Conservation (phyloP, 2,797 vertebrate genomes). For the Salmo trutta region DNA sequence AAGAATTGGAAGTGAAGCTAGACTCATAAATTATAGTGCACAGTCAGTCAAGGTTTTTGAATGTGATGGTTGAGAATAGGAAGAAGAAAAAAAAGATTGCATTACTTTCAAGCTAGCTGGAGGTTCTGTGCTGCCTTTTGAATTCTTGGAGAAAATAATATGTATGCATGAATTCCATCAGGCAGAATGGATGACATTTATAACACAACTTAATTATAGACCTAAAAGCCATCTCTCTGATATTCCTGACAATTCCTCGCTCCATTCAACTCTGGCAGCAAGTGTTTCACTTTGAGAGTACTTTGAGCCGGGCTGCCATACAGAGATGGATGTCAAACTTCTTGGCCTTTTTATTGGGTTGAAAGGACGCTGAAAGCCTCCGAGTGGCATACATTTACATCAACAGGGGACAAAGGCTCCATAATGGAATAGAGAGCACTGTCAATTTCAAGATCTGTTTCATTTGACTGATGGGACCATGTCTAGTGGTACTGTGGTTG, state of each 20-base stretch:
- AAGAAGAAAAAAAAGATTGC: slow-evolving; percentile 52
- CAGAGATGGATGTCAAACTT: slow-evolving; percentile 77
- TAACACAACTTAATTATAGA: slow-evolving; percentile 80
- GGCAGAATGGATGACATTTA: slow-evolving; percentile 77
- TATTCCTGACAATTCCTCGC: slow-evolving; percentile 70
- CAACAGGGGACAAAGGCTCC: slow-evolving; percentile 73
- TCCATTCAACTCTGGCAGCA: slow-evolving; percentile 72
- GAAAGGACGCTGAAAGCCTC: slow-evolving; percentile 67
- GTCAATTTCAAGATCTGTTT: slow-evolving; percentile 77
- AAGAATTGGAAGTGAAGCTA: slow-evolving; percentile 63
- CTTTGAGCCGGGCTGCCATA: slow-evolving; percentile 69
- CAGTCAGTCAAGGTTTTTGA: slow-evolving; percentile 59
- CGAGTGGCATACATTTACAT: slow-evolving; percentile 75
- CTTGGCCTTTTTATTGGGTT: slow-evolving; percentile 73
- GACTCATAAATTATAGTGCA: slow-evolving; percentile 71
- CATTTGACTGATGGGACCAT: slow-evolving; percentile 70
- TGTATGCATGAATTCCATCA: slow-evolving; percentile 77
- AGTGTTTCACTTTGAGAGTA: slow-evolving; percentile 75
- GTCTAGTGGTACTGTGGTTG: slow-evolving; percentile 58
- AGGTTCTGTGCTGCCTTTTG: slow-evolving; percentile 70
- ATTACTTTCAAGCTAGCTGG: slow-evolving; percentile 68
- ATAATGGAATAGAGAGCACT: slow-evolving; percentile 72
- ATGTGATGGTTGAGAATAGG: slow-evolving; percentile 57
- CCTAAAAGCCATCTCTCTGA: slow-evolving; percentile 78
- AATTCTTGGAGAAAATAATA: slow-evolving; percentile 77